Base-by-base conservation (phyloP, 2,888 invertebrate genomes). In the Sthenelais limicola region DNA sequence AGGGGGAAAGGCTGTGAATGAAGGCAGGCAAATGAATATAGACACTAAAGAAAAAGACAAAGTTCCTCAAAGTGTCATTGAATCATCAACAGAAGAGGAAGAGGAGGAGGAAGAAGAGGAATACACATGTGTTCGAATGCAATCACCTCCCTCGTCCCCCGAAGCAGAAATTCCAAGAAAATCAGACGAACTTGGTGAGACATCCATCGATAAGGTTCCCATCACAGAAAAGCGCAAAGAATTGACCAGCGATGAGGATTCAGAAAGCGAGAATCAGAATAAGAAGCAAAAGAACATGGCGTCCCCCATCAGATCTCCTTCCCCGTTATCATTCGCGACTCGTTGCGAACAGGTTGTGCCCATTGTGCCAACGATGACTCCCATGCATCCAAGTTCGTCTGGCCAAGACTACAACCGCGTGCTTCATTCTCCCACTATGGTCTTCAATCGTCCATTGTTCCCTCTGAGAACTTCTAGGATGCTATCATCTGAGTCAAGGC, bases 91-190 rank as follows among this genome's bases (percentile, higher is more conserved):
- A 35, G 62, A 62, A 21, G 62, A 62, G 24, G 62, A 35, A 38
- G 62, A 62, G 24, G 62, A 62, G 24, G 62, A 62, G 24, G 62
- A 62, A 35, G 62, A 62, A 21, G 62, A 62, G 24, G 62, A 35
- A 38, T 12, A 62, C 24, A 35, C 62, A 7, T 62, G 62, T 38
- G 43, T 62, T 21, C 15, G 62, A 28, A 38, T 43, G 43, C 62
- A 62, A 38, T 38, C 62, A 5, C 62, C 62, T 21, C 62, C 62
- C 4, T 43, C 35, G 24, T 62, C 62, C 12, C 62, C 62, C 9
- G 62, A 24, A n/a, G n/a, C n/a, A n/a, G n/a, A n/a, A n/a, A n/a
- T n/a, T n/a, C n/a, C n/a, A n/a, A n/a, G n/a, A n/a, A n/a, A n/a
- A n/a, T n/a, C n/a, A n/a, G n/a, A n/a, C n/a, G n/a, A n/a, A n/a